Conservation (phyloP, 2,113 vertebrate genomes). For the Spilogale gracilis region DNA sequence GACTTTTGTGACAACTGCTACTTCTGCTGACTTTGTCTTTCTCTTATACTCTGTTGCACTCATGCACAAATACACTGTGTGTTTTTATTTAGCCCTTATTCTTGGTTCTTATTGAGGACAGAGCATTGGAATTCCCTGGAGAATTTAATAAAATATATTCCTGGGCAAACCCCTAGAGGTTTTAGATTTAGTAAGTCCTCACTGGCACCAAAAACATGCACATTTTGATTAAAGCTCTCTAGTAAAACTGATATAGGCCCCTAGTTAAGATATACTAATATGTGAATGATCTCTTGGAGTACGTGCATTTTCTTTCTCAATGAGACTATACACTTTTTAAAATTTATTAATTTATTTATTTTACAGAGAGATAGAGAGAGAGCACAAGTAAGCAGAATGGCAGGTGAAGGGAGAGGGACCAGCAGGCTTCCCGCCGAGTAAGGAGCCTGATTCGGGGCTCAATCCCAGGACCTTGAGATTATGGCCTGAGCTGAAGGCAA, state of each 20-base stretch:
- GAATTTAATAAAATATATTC: not conserved
- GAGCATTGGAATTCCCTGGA: not conserved
- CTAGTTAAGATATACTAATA: not conserved
- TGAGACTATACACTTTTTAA: not conserved
- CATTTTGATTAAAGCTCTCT: not conserved
- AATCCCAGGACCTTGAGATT: no score
- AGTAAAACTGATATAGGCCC: not conserved
- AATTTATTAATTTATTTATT: no score
- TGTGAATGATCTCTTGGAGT: not conserved
- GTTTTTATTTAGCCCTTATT: not conserved
- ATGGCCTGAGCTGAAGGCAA: no score
- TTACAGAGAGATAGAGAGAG: no score
- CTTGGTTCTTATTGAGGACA: not conserved
- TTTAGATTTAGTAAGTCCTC: not conserved
- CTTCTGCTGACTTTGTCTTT: not conserved
- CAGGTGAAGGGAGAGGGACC: no score
- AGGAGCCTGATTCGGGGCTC: no score
- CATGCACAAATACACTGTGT: not conserved
- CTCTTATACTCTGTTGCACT: not conserved
- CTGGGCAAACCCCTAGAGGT: not conserved
- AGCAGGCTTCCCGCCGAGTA: no score
- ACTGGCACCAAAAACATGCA: not conserved
- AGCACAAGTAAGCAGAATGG: no score
- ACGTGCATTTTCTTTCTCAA: slow-evolving; percentile 2
- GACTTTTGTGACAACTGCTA: not conserved